phyloP scores from a whole-genome alignment of 2,113 vertebrate species.

The Phrynosoma platyrhinos region DNA sequence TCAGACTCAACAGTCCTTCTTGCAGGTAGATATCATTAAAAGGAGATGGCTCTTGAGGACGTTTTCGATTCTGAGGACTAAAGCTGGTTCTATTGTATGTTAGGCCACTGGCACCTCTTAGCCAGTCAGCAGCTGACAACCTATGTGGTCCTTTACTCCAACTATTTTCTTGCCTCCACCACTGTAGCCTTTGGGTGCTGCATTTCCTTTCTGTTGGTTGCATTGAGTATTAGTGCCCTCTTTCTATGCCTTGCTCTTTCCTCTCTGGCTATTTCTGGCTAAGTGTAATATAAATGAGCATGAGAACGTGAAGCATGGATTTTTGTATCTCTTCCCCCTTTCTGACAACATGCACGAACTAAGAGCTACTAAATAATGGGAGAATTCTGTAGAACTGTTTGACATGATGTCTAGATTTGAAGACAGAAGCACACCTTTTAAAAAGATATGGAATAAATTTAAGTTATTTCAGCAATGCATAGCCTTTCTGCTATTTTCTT shows the following conservation, averaged over 20 bases:
- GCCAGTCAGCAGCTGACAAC: neutral
- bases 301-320: neutral
- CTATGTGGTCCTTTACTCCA: neutral
- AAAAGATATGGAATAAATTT: neutral
- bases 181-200: neutral
- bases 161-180: neutral
- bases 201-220: neutral
- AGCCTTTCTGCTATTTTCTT: neutral
- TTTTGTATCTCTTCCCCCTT: neutral
- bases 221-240: neutral
- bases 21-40: neutral
- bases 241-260: neutral
- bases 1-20: neutral
- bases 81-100: neutral
- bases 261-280: neutral
- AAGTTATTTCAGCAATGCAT: neutral
- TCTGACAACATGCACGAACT: neutral
- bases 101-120: neutral
- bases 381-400: neutral
- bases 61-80: neutral
- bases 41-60: too few species aligned
- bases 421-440: neutral
- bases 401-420: neutral
- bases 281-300: neutral
- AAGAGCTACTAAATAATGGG: neutral